Percentiles rank a stretch among this genome's conserved stretches.
Conservation (phyloP, 2,113 vertebrate genomes). For the Bos taurus region DNA sequence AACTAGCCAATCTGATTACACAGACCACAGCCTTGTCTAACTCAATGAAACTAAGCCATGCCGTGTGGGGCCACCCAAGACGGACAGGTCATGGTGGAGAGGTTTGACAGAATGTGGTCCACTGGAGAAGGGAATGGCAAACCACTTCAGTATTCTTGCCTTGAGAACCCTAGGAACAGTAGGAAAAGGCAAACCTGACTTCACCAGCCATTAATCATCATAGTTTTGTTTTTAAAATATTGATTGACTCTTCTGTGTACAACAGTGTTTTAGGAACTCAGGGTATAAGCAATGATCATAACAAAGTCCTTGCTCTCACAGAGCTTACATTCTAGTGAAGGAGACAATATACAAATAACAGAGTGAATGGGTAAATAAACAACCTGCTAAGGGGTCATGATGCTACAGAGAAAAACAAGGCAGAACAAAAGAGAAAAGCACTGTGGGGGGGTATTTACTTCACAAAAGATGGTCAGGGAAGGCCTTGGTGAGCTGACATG, state of each 20-base stretch:
- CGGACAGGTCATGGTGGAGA: background rate
- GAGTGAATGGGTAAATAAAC: background rate
- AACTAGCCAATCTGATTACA: background rate
- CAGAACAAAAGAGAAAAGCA: background rate
- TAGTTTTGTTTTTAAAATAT: background rate
- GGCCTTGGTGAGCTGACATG: background rate
- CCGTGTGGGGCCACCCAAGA: background rate
- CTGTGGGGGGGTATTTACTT: background rate
- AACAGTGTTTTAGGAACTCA: background rate
- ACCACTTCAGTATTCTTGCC: background rate
- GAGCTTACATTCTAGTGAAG: background rate
- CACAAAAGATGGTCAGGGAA: background rate
- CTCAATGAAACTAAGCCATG: background rate
- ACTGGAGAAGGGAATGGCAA: background rate
- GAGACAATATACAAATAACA: background rate
- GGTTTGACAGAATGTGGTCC: background rate
- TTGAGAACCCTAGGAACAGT: background rate
- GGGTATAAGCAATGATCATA: background rate
- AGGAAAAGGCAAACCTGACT: background rate
- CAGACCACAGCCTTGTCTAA: background rate
- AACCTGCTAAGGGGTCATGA: background rate
- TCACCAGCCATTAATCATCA: background rate
- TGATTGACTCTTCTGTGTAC: background rate
- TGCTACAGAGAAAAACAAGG: background rate
- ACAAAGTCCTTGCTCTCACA: background rate